Percentiles rank a stretch among this genome's conserved stretches.
Evolutionary conservation across 2,888 invertebrate species (phyloP).

Genomic region (Pyrrhosoma nymphula): DNA sequence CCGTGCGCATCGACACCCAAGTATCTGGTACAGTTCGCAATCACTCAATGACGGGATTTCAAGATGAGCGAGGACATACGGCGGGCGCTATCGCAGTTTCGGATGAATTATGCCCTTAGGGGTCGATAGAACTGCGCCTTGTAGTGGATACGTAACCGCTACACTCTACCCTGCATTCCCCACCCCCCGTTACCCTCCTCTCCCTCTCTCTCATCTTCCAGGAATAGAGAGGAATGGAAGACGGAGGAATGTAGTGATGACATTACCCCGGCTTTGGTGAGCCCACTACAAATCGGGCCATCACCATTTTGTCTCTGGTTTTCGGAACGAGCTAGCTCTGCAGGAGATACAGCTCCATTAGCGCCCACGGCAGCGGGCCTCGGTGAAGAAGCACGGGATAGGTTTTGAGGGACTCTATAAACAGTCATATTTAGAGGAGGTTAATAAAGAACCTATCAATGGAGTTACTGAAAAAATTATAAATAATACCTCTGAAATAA

Average conservation of each 20-base stretch:
- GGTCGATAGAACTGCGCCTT: constrained; percentile 3
- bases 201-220: neutral
- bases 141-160: neutral
- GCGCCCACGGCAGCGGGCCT: neutral
- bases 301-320: neutral
- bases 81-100: constrained; percentile 16
- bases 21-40: constrained; percentile 44
- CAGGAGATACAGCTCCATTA: neutral
- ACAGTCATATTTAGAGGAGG: too few species aligned
- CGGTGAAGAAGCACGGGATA: neutral
- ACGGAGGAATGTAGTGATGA: neutral
- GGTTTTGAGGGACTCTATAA: neutral
- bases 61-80: constrained; percentile 33
- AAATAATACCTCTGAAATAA: too few species aligned
- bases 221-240: neutral
- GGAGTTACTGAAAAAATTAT: too few species aligned
- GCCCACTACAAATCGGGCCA: neutral
- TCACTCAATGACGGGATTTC: constrained; percentile 42
- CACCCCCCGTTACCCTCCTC: neutral
- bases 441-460: too few species aligned
- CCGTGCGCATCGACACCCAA: neutral
- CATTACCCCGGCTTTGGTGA: neutral
- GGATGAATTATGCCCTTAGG: neutral
- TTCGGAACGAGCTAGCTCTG: neutral
- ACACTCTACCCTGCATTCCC: neutral